Evolutionary conservation across 1,140 invertebrate species (phyloP), one percentile per base, ranked within the genome.

Genomic region (Drosophila takahashii): DNA sequence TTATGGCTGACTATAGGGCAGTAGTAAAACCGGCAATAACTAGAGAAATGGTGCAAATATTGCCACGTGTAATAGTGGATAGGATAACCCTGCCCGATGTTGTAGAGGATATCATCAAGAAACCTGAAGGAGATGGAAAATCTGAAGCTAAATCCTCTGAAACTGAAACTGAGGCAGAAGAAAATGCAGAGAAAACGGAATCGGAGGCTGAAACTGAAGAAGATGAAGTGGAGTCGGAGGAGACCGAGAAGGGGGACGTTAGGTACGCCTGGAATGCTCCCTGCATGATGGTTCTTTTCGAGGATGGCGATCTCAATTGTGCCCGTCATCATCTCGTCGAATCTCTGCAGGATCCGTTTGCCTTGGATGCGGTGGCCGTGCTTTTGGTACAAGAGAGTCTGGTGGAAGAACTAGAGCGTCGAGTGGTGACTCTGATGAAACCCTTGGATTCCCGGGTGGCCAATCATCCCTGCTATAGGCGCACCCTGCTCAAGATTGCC

Each of bases 351-450:
- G 61, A 81, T 74, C 62, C 90, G 1, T 91, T 90, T 29, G 70
- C 36, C 2, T 3, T 42, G 42, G 47, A 78, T 10, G 66, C 73
- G 0, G 76, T 92, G 5, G 72, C 76, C 7, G 78, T 79, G 2
- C 44, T 91, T 2, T n/a, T 90, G 3, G 76, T 92, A 0, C 85
- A 91, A 48, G 90, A 92, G 51, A 74, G 70, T 6, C 32, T 79
- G 0, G 18, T 62, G 0, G 41, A 69, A 0, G 11, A 56, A 36
- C 56, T 92, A 9, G 27, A 65, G 1, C 47, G 45, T 0, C 72
- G 67, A 4, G 32, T 90, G 6, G 11, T 39, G 3, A 29, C 45
- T 0, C 41, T 32, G 1, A 29, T 90, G 6, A 27, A 61, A n/a
- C 73, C 37, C 4, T 44, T 87, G 1, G 71, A 90, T 34, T 4